phyloP scores from a whole-genome alignment of 1,140 invertebrate species.

The Panonychus citri region DNA sequence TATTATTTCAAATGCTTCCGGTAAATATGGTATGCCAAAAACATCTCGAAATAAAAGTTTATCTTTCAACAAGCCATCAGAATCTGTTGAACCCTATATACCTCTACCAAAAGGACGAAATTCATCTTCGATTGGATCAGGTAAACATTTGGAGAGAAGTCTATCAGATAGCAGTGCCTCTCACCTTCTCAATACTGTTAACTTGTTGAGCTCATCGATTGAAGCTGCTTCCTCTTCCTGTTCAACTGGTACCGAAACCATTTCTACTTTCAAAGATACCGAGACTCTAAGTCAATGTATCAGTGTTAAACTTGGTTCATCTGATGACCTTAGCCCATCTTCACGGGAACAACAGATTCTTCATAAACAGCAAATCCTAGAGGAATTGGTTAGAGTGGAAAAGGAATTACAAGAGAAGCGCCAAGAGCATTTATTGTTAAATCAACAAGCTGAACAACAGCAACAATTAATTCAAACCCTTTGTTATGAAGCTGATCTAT shows the following conservation, averaged over 20 bases:
- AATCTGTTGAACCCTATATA: slow-evolving; percentile 3
- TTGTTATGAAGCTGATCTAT: slow-evolving; percentile 7
- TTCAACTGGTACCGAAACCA: slow-evolving; percentile 6
- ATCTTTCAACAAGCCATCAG: background rate
- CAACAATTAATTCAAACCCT: slow-evolving; percentile 13
- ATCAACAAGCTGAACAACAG: slow-evolving; percentile 18
- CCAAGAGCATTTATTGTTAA: slow-evolving; percentile 8
- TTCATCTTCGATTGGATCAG: background rate
- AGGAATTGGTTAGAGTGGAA: slow-evolving; percentile 51
- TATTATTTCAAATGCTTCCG: background rate
- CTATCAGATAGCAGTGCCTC: slow-evolving; percentile 3
- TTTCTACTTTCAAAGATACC: slow-evolving; percentile 19
- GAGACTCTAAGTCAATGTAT: slow-evolving; percentile 24
- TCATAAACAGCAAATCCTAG: slow-evolving; percentile 48
- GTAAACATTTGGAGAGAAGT: slow-evolving; percentile 3
- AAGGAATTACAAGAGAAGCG: slow-evolving; percentile 42
- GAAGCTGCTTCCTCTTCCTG: slow-evolving; percentile 2
- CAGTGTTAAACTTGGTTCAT: slow-evolving; percentile 15
- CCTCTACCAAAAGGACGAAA: slow-evolving; percentile 1
- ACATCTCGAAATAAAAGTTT: background rate
- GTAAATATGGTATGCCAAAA: background rate
- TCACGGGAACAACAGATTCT: slow-evolving; percentile 38
- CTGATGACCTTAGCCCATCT: slow-evolving; percentile 12
- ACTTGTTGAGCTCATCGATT: background rate
- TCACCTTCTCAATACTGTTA: background rate